Conservation (phyloP, 2,888 invertebrate species). For the Drosophila maculinotata region DNA sequence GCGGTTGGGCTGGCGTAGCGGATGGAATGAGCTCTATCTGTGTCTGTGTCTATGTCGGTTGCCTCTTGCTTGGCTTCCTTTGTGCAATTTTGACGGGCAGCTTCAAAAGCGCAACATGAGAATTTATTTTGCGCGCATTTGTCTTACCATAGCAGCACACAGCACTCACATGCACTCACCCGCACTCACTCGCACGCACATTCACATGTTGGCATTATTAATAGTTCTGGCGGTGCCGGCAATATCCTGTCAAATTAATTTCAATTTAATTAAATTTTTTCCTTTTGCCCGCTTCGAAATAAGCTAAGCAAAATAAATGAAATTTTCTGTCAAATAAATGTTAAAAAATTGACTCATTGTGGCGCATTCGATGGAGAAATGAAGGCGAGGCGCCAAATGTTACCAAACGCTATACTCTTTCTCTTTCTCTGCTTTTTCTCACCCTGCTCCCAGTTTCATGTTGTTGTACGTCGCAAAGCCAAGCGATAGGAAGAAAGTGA, state of each 20-base stretch:
- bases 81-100: constrained; percentile 72
- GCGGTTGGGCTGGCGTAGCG: constrained; percentile 5
- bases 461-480: constrained; percentile 27
- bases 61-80: constrained; percentile 31
- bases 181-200: constrained; percentile 25
- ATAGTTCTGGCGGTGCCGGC: constrained; percentile 72
- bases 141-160: constrained; percentile 62
- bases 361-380: constrained; percentile 48
- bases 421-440: background rate
- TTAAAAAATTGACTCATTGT: constrained; percentile 82
- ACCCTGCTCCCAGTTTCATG: background rate
- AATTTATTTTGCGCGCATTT: constrained; percentile 77
- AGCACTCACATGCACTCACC: constrained; percentile 45
- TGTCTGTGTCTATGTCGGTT: constrained; percentile 11
- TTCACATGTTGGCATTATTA: constrained; percentile 66
- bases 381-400: constrained; percentile 17
- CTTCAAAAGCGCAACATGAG: constrained; percentile 77
- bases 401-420: constrained; percentile 5
- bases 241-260: constrained; percentile 81
- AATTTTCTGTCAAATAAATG: constrained; percentile 80
- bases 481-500: constrained; percentile 26
- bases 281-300: constrained; percentile 16
- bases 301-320: constrained; percentile 71
- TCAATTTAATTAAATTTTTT: constrained; percentile 79
- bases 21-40: background rate